Evolutionary conservation across 30 jellyfish, hydroid and myxozoan species (phyloP).

Genomic region (Pseudorhiza aurosa): DNA sequence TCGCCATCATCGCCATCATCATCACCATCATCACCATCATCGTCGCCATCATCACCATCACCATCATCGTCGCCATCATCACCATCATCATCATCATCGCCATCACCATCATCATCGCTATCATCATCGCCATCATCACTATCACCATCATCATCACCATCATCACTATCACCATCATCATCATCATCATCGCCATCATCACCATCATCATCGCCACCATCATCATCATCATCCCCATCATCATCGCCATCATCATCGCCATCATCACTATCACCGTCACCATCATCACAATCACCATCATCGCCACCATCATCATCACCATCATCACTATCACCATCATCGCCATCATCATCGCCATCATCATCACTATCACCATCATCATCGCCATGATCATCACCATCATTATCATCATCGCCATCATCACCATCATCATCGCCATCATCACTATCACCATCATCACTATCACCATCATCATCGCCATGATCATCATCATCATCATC

Average conservation of each 20-base stretch:
- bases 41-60: slow-evolving; percentile 29
- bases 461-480: too few species aligned
- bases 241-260: too few species aligned
- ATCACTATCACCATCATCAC: too few species aligned
- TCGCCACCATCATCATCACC: slow-evolving; percentile 14
- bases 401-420: too few species aligned
- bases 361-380: too few species aligned
- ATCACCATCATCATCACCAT: slow-evolving; percentile 28
- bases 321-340: slow-evolving; percentile 15
- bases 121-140: slow-evolving; percentile 22
- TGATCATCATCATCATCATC: too few species aligned
- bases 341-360: slow-evolving; percentile 16
- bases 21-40: too few species aligned
- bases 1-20: slow-evolving; percentile 12
- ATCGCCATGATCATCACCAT: too few species aligned
- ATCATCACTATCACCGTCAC: slow-evolving; percentile 1
- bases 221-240: too few species aligned
- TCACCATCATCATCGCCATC: too few species aligned
- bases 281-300: too few species aligned
- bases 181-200: slow-evolving; percentile 31
- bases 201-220: slow-evolving; percentile 28
- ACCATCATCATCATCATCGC: slow-evolving; percentile 25
- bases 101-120: slow-evolving; percentile 22
- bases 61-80: slow-evolving; percentile 23
- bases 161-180: slow-evolving; percentile 25